These are phyloP conservation scores for Tapera naevia DNA, from an alignment of 2,797 vertebrate species.

Conservation along the genomic window DNA sequence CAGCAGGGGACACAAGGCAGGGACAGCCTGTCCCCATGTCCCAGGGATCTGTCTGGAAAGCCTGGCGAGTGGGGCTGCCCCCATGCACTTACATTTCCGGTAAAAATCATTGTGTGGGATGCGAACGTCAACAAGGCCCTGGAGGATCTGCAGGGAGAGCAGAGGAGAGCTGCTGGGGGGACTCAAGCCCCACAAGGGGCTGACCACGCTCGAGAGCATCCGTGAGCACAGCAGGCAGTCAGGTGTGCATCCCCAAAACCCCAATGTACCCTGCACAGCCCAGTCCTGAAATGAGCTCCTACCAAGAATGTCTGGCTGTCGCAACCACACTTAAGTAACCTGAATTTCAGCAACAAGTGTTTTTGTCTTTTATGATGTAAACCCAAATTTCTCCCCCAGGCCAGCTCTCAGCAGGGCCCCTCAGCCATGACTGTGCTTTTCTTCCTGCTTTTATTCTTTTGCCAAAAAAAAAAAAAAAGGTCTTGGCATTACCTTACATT, in stretches of 20 bases:
- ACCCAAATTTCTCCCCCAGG: neutral
- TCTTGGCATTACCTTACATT: neutral
- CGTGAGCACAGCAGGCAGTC: rapidly evolving
- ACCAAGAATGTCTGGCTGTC: neutral
- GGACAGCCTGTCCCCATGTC: rapidly evolving
- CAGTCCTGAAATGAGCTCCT: rapidly evolving
- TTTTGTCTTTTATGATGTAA: neutral
- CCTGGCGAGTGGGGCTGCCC: neutral
- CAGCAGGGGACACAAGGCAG: rapidly evolving
- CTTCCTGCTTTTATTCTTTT: neutral
- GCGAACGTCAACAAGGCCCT: conserved; percentile 92
- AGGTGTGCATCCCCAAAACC: neutral
- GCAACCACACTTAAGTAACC: neutral
- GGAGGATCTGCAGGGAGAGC: conserved; percentile 85
- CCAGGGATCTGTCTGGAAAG: rapidly evolving
- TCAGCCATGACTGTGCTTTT: neutral
- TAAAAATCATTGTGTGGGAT: conserved; percentile 95
- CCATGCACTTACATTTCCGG: conserved; percentile 82
- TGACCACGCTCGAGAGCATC: rapidly evolving
- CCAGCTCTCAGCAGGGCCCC: neutral
- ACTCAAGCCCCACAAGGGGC: rapidly evolving
- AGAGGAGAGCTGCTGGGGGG: neutral
- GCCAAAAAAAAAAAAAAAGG: neutral
- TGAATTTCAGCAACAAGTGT: neutral
- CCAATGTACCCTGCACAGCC: rapidly evolving